Conservation (phyloP, 2,888 invertebrate species). For the Cerastis leucographa region DNA sequence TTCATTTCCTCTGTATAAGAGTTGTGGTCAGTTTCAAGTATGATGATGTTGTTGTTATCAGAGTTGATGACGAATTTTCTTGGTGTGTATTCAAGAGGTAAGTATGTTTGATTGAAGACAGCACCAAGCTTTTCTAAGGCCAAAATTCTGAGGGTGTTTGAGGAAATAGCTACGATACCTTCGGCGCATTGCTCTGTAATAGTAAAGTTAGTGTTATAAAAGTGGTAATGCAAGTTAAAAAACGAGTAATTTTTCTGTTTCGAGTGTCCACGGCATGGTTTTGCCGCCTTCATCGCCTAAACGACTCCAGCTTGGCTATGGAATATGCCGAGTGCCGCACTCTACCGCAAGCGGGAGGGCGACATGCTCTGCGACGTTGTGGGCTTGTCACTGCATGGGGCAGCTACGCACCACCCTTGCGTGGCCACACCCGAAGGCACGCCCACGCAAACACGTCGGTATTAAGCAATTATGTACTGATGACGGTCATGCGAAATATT, state of each 20-base stretch:
- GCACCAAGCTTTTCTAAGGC: constrained; percentile 99
- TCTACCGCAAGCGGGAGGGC: constrained; percentile 89
- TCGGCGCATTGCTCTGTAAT: constrained; percentile 98
- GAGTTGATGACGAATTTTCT: constrained; percentile 98
- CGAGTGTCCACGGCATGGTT: constrained; percentile 93
- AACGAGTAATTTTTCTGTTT: neutral
- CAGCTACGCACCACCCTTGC: constrained; percentile 89
- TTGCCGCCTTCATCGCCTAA: constrained; percentile 92
- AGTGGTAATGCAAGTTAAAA: neutral
- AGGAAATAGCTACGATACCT: constrained; percentile 99
- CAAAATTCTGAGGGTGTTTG: constrained; percentile 98
- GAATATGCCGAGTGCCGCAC: constrained; percentile 93
- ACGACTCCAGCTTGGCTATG: constrained; percentile 93
- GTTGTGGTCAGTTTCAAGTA: constrained; percentile 99
- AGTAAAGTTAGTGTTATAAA: constrained; percentile 58
- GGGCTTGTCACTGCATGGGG: constrained; percentile 88
- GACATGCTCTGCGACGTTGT: constrained; percentile 92
- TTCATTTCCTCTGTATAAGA: constrained; percentile 99
- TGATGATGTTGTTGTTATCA: constrained; percentile 96
- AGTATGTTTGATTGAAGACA: constrained; percentile 98
- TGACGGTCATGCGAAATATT: neutral
- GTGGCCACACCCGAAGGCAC: constrained; percentile 77
- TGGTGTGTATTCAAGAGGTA: constrained; percentile 98
- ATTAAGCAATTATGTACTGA: neutral
- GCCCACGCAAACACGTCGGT: constrained; percentile 83